Conservation (phyloP, 2,113 vertebrate genomes). For the Syngnathus floridae region DNA sequence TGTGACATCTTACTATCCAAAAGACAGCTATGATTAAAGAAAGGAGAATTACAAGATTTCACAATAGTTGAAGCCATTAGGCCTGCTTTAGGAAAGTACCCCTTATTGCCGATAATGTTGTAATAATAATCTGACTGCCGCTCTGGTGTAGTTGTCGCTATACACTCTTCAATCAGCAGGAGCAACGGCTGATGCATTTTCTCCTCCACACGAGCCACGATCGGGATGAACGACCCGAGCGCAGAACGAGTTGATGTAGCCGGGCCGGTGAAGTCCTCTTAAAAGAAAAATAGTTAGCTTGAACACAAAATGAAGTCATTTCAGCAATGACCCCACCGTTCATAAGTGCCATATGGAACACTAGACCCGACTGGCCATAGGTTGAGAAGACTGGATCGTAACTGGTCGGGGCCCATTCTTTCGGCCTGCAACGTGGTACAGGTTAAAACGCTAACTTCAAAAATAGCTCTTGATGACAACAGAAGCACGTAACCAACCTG, state of each 20-base stretch:
- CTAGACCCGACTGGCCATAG: slow-evolving; percentile 39
- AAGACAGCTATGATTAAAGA: slow-evolving; percentile 62
- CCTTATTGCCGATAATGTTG: slow-evolving; percentile 69
- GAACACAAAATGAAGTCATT: neutral
- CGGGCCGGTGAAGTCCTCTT: slow-evolving; percentile 66
- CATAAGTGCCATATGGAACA: slow-evolving; percentile 62
- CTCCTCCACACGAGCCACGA: slow-evolving; percentile 60
- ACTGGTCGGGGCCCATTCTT: slow-evolving; percentile 40
- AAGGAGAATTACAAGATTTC: too few relatives aligned
- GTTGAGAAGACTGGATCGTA: slow-evolving; percentile 47
- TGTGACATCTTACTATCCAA: slow-evolving; percentile 56
- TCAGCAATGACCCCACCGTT: slow-evolving; percentile 54
- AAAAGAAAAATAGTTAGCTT: neutral
- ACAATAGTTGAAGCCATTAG: neutral
- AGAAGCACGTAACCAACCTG: slow-evolving; percentile 27
- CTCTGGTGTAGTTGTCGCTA: slow-evolving; percentile 46
- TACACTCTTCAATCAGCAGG: slow-evolving; percentile 68
- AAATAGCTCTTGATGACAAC: neutral
- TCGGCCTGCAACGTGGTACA: slow-evolving; percentile 35
- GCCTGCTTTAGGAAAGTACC: slow-evolving; percentile 38
- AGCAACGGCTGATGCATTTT: slow-evolving; percentile 56
- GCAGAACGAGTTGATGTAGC: slow-evolving; percentile 46
- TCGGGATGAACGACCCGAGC: slow-evolving; percentile 65
- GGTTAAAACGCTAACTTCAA: neutral
- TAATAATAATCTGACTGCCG: slow-evolving; percentile 33